Conservation (phyloP, 2,888 invertebrate species). For the Agrenia bidenticulata region DNA sequence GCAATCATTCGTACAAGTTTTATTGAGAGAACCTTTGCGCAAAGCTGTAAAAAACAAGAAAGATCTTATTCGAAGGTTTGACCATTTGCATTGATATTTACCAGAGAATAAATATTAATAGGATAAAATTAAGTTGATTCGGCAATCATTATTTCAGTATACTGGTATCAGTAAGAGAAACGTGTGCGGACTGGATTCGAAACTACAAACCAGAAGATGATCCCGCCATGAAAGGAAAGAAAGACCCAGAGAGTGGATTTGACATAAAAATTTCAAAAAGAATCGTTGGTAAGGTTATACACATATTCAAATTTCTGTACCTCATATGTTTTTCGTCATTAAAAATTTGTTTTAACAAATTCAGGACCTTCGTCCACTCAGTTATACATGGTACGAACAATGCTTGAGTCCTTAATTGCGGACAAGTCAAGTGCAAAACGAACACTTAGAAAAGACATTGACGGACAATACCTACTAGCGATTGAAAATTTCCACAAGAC, state of each 20-base stretch:
- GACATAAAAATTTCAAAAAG: conserved; percentile 87
- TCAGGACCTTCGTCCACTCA: conserved; percentile 87
- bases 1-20: conserved; percentile 92
- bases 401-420: conserved; percentile 94
- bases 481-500: conserved; percentile 95
- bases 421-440: conserved; percentile 96
- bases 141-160: conserved; percentile 70
- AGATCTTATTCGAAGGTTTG: conserved; percentile 81
- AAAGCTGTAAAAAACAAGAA: conserved; percentile 98
- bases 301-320: background rate
- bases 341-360: background rate
- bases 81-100: too few relatives aligned
- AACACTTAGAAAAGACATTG: conserved; percentile 93
- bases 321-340: conserved; percentile 3
- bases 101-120: too few relatives aligned
- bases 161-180: conserved; percentile 93
- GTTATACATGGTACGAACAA: conserved; percentile 98
- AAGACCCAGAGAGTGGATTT: conserved; percentile 88
- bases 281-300: conserved; percentile 88
- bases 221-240: conserved; percentile 88
- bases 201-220: conserved; percentile 83
- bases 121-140: too few relatives aligned
- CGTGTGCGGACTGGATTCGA: conserved; percentile 87
- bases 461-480: conserved; percentile 85
- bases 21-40: conserved; percentile 84